Evolutionary conservation across 2,888 invertebrate species (phyloP).

Genomic region (Eudasyphora cyanicolor): DNA sequence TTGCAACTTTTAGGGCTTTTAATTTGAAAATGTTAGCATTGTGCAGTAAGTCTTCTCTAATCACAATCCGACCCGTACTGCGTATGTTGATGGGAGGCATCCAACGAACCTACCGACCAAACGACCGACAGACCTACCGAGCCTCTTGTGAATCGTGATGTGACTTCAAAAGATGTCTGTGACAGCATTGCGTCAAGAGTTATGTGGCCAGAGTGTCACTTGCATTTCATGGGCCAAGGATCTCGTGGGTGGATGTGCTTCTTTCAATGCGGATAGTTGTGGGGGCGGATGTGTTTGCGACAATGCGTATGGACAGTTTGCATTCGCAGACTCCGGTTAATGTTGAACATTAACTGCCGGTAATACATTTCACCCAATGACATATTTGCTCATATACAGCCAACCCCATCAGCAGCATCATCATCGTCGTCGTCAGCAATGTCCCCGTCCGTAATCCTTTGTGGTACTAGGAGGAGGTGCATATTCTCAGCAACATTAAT

Average conservation of each 20-base stretch:
- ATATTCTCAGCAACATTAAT: background rate
- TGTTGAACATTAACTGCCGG: constrained; percentile 28
- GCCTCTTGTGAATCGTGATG: constrained; percentile 37
- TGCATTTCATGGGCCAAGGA: background rate
- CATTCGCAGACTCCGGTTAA: constrained; percentile 18
- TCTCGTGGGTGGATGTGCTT: constrained; percentile 18
- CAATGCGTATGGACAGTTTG: constrained; percentile 65
- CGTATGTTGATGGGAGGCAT: constrained; percentile 2
- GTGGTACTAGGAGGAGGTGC: background rate
- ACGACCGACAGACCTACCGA: too few relatives aligned
- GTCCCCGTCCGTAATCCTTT: background rate
- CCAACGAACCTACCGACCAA: too few relatives aligned
- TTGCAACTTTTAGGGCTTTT: background rate
- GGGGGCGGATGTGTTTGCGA: constrained; percentile 54
- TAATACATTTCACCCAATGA: constrained; percentile 32
- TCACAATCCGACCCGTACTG: constrained; percentile 14
- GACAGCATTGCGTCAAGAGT: constrained; percentile 35
- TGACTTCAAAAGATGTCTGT: constrained; percentile 48
- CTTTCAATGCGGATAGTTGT: too few relatives aligned
- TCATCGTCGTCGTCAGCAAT: too few relatives aligned
- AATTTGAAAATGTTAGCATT: constrained; percentile 3
- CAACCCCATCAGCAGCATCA: constrained; percentile 7
- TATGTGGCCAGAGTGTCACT: constrained; percentile 31
- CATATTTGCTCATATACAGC: constrained; percentile 9
- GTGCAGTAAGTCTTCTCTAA: constrained; percentile 7